Evolutionary conservation across 2,113 vertebrate genomes (phyloP).

Genomic region (Sphyrna mokarran): DNA sequence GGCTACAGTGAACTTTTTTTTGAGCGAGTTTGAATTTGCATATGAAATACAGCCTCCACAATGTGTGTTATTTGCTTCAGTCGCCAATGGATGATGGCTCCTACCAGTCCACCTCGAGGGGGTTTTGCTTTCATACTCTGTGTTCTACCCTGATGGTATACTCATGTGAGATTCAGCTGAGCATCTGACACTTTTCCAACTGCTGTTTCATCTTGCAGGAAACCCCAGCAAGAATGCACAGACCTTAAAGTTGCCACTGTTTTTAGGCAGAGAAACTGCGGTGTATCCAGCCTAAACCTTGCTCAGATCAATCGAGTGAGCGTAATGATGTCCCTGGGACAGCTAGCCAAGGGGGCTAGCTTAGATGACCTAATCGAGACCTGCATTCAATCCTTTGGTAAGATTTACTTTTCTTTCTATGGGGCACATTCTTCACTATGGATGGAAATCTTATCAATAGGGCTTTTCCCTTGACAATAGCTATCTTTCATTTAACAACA

Average conservation of each 20-base stretch:
- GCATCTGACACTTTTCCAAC: conserved; percentile 40
- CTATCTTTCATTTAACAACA: not conserved
- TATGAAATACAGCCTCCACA: conserved; percentile 43
- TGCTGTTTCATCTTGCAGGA: conserved; percentile 55
- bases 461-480: not conserved
- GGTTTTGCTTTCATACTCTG: conserved; percentile 49
- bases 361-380: conserved; percentile 87
- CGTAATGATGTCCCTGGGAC: conserved; percentile 71
- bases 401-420: conserved; percentile 45
- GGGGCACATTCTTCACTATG: not conserved
- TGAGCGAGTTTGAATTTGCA: conserved; percentile 43
- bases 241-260: conserved; percentile 66
- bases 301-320: conserved; percentile 60
- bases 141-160: conserved; percentile 41
- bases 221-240: conserved; percentile 64
- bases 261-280: conserved; percentile 54
- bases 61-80: conserved; percentile 42
- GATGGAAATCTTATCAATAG: not conserved
- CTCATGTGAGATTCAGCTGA: conserved; percentile 39
- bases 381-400: conserved; percentile 86
- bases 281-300: conserved; percentile 58
- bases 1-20: conserved; percentile 26
- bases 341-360: conserved; percentile 79
- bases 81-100: conserved; percentile 51
- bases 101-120: conserved; percentile 44